Evolutionary conservation across 1,140 invertebrate species (phyloP), one percentile per base, ranked within the genome.

Genomic region (Coelopa frigida): DNA sequence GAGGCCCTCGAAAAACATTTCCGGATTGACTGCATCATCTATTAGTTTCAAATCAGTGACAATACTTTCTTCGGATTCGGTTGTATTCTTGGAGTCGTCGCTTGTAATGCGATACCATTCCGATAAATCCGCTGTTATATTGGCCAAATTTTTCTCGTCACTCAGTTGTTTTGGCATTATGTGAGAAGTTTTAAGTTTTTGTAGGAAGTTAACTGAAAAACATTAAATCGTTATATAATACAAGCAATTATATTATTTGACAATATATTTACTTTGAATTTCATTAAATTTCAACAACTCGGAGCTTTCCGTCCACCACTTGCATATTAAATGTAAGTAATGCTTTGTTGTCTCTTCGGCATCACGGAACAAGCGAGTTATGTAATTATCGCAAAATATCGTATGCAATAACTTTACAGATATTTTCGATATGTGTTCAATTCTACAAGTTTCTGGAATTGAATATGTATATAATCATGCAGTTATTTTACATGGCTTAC

Each of bases 261-360:
- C 35, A 24, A 29, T 29, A 15, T 29, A 57, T 21, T 55, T 46
- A 64, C 61, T 26, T n/a, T 64, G 54, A 14, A 50, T 52, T n/a
- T 55, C 49, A 24, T 54, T 40, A 32, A 64, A 64, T 3, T 52
- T 47, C 6, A 64, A 44, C 6, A 53, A 14, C 8, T 44, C 27
- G 1, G 50, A 35, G 38, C 62, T 42, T 18, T 54, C 53, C 4
- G 39, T 31, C 59, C 62, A 66, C 59, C 62, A 66, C 44, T 50
- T 59, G 15, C 58, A 66, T 20, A 65, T 49, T 12, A 66, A 49
- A 33, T 36, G 56, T 1, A 66, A 40, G 37, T 65, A 59, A 37
- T 65, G 62, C 37, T 61, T 62, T 0, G 62, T 66, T 2, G 62
- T 65, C 35, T 62, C 62, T 26, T 62, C 62, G 5, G 58, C 58